phyloP scores from a whole-genome alignment of 1,140 invertebrate genomes.

The Eciton burchellii region DNA sequence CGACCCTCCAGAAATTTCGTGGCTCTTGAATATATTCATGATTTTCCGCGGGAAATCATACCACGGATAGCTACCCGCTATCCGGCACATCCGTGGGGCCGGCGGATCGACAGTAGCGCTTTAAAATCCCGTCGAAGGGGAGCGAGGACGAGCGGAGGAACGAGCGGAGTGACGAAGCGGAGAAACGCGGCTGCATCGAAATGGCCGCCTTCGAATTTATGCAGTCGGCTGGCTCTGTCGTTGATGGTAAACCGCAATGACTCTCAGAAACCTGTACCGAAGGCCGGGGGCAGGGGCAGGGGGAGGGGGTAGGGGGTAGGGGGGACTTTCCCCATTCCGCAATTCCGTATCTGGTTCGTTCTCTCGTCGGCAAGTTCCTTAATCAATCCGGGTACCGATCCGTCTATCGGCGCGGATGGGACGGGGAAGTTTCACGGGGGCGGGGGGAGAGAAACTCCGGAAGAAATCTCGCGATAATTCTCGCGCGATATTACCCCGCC shows the following conservation, averaged over 20 bases:
- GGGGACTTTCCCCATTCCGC: neutral
- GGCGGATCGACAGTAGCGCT: slow-evolving; percentile 59
- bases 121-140: slow-evolving; percentile 68
- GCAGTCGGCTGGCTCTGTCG: slow-evolving; percentile 42
- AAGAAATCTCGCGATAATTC: no score
- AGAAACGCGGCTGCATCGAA: slow-evolving; percentile 47
- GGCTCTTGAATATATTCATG: slow-evolving; percentile 78
- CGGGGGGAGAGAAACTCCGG: no score
- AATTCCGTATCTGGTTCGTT: slow-evolving; percentile 9
- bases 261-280: slow-evolving; percentile 42
- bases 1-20: slow-evolving; percentile 67
- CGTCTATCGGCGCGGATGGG: neutral
- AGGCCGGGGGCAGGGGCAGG: no score
- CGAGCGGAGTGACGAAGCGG: slow-evolving; percentile 58
- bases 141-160: slow-evolving; percentile 31
- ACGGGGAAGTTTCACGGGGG: no score
- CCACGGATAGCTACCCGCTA: slow-evolving; percentile 39
- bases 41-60: slow-evolving; percentile 67
- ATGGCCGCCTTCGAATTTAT: slow-evolving; percentile 64
- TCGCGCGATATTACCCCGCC: no score
- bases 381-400: neutral
- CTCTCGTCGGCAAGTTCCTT: slow-evolving; percentile 28
- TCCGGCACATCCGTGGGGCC: slow-evolving; percentile 12
- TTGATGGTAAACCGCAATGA: slow-evolving; percentile 56
- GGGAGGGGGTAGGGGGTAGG: no score